These are phyloP conservation scores for Hipparchia sbordonii DNA, from an alignment of 2,888 invertebrate species.

Conservation along the genomic window DNA sequence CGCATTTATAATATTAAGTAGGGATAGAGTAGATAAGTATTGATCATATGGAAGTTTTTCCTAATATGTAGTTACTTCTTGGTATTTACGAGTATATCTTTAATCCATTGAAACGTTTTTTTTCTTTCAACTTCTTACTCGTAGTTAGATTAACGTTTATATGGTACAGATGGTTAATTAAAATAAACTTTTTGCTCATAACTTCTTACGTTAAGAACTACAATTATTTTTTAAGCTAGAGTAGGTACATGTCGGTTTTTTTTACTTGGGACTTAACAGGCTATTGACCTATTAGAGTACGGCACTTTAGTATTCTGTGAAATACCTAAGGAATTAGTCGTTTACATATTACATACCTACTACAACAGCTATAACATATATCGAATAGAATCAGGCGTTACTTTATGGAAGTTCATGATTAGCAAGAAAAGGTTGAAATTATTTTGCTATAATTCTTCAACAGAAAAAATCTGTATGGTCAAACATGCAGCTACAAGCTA, in stretches of 20 bases:
- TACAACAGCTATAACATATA: no score
- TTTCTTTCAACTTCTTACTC: slow-evolving; percentile 33
- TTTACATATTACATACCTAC: slow-evolving; percentile 5
- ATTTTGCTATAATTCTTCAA: no score
- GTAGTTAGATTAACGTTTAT: slow-evolving; percentile 30
- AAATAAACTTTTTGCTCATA: slow-evolving; percentile 26
- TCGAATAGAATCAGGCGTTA: no score
- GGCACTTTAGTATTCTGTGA: slow-evolving; percentile 13
- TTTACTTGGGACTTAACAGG: slow-evolving; percentile 27
- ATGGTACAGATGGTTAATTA: slow-evolving; percentile 33
- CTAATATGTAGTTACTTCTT: not conserved
- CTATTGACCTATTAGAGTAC: slow-evolving; percentile 27
- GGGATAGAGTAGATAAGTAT: not conserved
- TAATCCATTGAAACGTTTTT: slow-evolving; percentile 10
- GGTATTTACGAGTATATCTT: not conserved
- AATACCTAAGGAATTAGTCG: slow-evolving; percentile 11
- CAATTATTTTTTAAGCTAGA: no score
- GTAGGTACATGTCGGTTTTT: slow-evolving; percentile 9
- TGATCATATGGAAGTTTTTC: not conserved
- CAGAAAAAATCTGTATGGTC: no score
- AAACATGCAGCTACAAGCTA: no score
- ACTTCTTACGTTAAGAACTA: not conserved
- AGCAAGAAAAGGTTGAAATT: no score
- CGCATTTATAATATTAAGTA: no score
- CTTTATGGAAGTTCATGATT: no score